Evolutionary conservation across 2,888 invertebrate species (phyloP), one percentile per base, ranked within the genome.

Genomic region (Leptopilina myrica): DNA sequence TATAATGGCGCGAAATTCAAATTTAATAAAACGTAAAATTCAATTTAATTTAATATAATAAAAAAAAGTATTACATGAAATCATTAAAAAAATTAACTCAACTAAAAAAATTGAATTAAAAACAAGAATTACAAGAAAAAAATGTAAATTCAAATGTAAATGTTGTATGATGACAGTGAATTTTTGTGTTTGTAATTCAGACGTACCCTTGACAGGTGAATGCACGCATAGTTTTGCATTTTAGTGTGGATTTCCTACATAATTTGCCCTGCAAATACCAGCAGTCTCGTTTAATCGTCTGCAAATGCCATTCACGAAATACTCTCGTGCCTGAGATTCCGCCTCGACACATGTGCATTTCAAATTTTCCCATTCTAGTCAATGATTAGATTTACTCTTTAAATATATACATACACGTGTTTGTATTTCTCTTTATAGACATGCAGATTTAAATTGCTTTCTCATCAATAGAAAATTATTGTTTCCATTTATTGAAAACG

Each of bases 191-290:
- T 9, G 8, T 62, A 80, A 79, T 80, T 66, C 78, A 77, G 80
- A 79, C 76, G 80, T 78, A 75, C 78, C 73, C 67, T 80, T 76
- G 76, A 79, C 79, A 75, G 78, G 49, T 69, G 76, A 81, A 80
- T 79, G 79, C 80, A 79, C 79, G 79, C 80, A 77, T 79, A 81
- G 78, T 81, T 80, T 80, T 81, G 80, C 83, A 78, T 81, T 80
- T 69, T 66, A 77, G 79, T 76, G 80, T 80, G 79, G 80, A 81
- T 83, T 83, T 83, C 81, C 79, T 78, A 83, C 80, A 81, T 81
- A 80, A 83, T 83, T 83, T 81, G 80, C 76, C 78, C 83, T 78
- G 59, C 79, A 82, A 83, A 81, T 83, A 81, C 82, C 82, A 78
- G 81, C 79, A 80, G 80, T 81, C 81, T 81, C 81, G 81, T 81